Conservation (phyloP, 2,888 invertebrate genomes). For the Seira sanloemensis region DNA sequence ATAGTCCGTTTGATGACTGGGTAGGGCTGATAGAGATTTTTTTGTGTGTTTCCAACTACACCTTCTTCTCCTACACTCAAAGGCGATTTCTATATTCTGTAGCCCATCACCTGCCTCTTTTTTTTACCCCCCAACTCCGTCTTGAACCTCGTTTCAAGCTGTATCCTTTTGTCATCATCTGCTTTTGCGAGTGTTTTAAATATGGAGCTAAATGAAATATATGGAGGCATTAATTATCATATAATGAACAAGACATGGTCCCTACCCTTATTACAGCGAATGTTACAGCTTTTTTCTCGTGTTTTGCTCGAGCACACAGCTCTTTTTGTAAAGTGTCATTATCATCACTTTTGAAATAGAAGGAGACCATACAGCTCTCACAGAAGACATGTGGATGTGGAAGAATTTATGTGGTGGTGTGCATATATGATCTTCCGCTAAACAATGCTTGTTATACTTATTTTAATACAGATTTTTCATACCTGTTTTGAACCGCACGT, state of each 20-base stretch:
- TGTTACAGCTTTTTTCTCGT: not conserved
- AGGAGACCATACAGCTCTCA: not conserved
- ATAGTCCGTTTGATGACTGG: not conserved
- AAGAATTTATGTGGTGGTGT: constrained; percentile 28
- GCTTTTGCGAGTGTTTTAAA: constrained; percentile 35
- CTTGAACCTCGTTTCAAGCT: not conserved
- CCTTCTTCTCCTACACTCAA: constrained; percentile 17
- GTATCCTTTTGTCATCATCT: too few relatives aligned
- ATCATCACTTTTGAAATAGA: not conserved
- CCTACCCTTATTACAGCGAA: constrained; percentile 56
- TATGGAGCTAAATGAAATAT: constrained; percentile 58
- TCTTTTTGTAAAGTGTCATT: not conserved
- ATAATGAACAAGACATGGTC: constrained; percentile 61
- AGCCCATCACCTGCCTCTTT: too few relatives aligned
- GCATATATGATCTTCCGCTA: constrained; percentile 16
- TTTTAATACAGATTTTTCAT: constrained; percentile 33
- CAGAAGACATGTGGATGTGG: not conserved
- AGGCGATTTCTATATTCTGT: too few relatives aligned
- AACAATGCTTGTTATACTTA: not conserved
- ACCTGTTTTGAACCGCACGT: constrained; percentile 55
- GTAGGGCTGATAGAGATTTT: not conserved
- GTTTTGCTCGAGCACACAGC: not conserved
- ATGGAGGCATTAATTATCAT: constrained; percentile 65
- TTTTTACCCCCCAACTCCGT: not conserved
- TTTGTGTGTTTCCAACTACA: not conserved